Conservation (phyloP, 1,140 invertebrate species). For the Drosophila kurseongensis region DNA sequence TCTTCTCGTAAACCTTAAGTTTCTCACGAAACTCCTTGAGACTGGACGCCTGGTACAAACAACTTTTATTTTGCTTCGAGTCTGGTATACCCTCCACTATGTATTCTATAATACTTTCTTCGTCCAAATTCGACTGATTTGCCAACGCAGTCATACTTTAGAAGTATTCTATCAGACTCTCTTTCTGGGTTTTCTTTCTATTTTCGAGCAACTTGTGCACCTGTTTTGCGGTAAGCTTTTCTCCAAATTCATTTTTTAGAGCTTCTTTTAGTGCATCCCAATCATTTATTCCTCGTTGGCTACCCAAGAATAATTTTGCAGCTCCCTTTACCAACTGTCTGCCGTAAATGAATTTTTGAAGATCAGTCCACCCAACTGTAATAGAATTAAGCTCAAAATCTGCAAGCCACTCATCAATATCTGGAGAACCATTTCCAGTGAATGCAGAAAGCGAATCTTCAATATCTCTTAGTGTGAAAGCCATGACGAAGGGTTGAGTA, state of each 20-base stretch:
- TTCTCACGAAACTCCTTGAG: not conserved
- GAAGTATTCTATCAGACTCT: conserved; percentile 8
- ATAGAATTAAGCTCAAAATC: conserved; percentile 6
- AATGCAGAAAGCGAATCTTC: not conserved
- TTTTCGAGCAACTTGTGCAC: not conserved
- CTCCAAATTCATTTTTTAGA: not conserved
- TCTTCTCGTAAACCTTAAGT: too few relatives aligned
- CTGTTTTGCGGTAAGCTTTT: conserved; percentile 1
- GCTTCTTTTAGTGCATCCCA: not conserved
- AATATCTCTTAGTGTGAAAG: conserved; percentile 4
- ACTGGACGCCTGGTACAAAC: conserved; percentile 4
- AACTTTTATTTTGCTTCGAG: conserved; percentile 7
- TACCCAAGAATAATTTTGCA: conserved; percentile 9
- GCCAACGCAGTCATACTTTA: not conserved
- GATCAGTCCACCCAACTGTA: conserved; percentile 8
- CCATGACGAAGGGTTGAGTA: not conserved
- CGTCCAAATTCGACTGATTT: not conserved
- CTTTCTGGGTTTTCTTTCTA: too few relatives aligned
- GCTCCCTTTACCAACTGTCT: not conserved
- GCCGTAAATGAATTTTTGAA: conserved; percentile 8
- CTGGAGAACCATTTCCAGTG: conserved; percentile 1
- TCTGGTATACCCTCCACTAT: conserved; percentile 6
- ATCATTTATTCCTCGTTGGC: not conserved
- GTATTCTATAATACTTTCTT: not conserved
- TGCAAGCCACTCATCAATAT: conserved; percentile 1